Conservation (phyloP, 2,113 vertebrate genomes). For the Psilopsiagon aymara region DNA sequence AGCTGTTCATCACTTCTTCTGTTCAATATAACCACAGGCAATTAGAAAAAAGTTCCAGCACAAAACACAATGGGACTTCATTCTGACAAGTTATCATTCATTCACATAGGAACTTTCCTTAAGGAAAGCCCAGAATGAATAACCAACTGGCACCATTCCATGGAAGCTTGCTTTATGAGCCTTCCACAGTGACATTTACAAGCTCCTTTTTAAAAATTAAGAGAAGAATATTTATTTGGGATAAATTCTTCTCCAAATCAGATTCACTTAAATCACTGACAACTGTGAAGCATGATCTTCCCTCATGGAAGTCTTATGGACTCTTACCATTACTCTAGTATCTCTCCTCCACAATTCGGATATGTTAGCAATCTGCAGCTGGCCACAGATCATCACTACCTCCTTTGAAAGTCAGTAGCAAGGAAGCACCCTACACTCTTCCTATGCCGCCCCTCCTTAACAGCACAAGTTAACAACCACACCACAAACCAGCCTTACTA, state of each 20-base stretch:
- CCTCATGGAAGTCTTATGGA: background rate
- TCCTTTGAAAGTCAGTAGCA: fast-evolving
- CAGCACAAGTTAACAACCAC: background rate
- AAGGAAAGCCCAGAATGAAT: background rate
- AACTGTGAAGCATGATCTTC: background rate
- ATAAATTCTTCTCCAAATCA: background rate
- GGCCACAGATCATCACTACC: background rate
- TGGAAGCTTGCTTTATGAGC: background rate
- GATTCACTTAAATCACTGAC: background rate
- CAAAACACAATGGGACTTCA: background rate
- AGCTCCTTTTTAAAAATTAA: background rate
- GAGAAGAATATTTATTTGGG: background rate
- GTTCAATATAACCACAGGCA: background rate
- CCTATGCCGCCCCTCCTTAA: background rate
- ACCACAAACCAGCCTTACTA: background rate
- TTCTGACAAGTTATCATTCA: background rate
- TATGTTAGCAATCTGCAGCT: background rate
- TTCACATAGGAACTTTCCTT: background rate
- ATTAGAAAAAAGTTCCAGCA: background rate
- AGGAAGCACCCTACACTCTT: background rate
- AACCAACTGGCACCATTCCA: background rate
- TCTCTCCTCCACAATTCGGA: background rate
- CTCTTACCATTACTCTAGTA: background rate
- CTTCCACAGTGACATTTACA: background rate
- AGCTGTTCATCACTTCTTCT: background rate